Evolutionary conservation across 2,113 vertebrate genomes (phyloP), one percentile per base, ranked within the genome.

Genomic region (Xerus inauris): DNA sequence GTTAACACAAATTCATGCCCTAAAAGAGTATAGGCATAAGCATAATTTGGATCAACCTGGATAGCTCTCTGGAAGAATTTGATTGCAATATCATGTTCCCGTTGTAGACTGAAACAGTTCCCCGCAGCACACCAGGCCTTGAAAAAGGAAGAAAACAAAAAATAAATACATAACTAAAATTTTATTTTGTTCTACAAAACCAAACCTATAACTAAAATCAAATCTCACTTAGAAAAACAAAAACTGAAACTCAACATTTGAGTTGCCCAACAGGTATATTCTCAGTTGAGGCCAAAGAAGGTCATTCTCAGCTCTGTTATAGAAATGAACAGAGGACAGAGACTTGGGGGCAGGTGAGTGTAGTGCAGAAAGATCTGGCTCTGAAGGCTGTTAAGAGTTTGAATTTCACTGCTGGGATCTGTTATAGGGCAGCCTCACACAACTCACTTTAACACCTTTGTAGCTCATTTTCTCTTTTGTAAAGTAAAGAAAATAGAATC

Each of bases 41-140:
- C 99, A 91, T 99, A 99, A 97, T 99, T 99, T 0, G 99, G 99
- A 98, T 99, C 99, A 97, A 99, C 99, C 98, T 99, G 99, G 97
- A 99, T 99, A 96, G 99, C 99, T 96, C 99, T 98, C 98, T 99
- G 99, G 98, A 99, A 99, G 98, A 99, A 99, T 98, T 99, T 99
- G 96, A 99, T 99, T 86, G 99, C 99, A 51, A 99, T 99, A 98
- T 99, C 99, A 24, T 99, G 99, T 96, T 99, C 99, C 59, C 99
- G 98, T 94, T 99, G 99, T 94, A 99, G 98, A 98, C 99, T 99
- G 98, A 99, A 99, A 96, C 99, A 99, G 98, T 99, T 99, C 26
- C 99, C 99, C 62, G 99, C 99, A 67, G 99, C 99, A 97, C 99
- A 99, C 99, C 99, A 99, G 45, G 99, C 99, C 99, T 99, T 92